Evolutionary conservation across 2,797 vertebrate genomes (phyloP), one percentile per base, ranked within the genome.

Genomic region (Danio choprae): DNA sequence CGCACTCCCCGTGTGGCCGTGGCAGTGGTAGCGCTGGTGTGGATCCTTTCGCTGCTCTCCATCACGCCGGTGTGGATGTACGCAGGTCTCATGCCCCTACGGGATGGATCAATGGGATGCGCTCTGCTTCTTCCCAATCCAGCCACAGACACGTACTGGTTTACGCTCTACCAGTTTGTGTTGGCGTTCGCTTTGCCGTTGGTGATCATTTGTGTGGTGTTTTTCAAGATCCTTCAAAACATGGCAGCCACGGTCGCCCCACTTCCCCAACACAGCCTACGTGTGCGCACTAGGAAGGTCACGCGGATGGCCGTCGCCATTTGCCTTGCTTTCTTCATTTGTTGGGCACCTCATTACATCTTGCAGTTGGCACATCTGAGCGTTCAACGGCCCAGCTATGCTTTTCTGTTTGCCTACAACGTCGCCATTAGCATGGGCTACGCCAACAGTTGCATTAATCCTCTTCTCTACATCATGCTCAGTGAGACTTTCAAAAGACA

Each of bases 341-440:
- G 95, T 82, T 96, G 96, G 96, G 95, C 95, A 11, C 95, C 95
- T 18, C 94, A 94, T 87, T 95, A 96, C 87, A 92, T 95, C 82
- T 92, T 96, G n/a, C 96, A 96, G 84, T 87, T 96, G 73, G 87
- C 93, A 46, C 95, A 96, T 67, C 91, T 96, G 0, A 91, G 94
- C 9, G 92, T 96, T 0, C 93, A 94, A 77, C 90, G 90, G 40
- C 96, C 95, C 0, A 94, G 93, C 65, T 40, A 88, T 0, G 92
- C 94, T 5, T 96, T 95, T 87, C 90, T 95, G 16, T 95, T 94
- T 0, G 94, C 94, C 72, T 96, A 96, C 88, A 94, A 95, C 86
- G 90, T 96, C 7, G 95, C 96, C 83, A 96, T 96, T 6, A 95
- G 94, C 89, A 90, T 96, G 92, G 95, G 95, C 83, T 96, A 96